Evolutionary conservation across 2,888 invertebrate genomes (phyloP).

Genomic region (Parnassius mnemosyne): DNA sequence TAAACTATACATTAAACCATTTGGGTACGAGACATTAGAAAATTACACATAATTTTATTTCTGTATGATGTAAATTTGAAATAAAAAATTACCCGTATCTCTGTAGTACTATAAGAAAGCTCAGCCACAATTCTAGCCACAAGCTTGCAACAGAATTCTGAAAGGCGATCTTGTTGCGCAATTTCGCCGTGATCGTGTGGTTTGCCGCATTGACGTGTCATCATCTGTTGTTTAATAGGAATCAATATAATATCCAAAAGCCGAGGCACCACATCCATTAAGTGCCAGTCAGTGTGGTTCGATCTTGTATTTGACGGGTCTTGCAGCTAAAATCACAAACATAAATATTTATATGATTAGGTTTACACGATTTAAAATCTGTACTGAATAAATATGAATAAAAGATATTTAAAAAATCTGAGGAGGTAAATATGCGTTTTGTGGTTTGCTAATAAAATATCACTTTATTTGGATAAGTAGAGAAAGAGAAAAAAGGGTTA

Average conservation of each 20-base stretch:
- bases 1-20: no score
- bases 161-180: slow-evolving; percentile 79
- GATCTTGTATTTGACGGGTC: slow-evolving; percentile 43
- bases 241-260: slow-evolving; percentile 90
- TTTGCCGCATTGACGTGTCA: slow-evolving; percentile 71
- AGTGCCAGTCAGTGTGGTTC: slow-evolving; percentile 79
- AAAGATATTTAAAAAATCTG: no score
- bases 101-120: slow-evolving; percentile 77
- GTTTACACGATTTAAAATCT: no score
- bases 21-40: no score
- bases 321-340: slow-evolving; percentile 38
- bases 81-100: slow-evolving; percentile 44
- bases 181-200: slow-evolving; percentile 73
- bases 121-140: slow-evolving; percentile 92
- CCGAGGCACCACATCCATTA: slow-evolving; percentile 90
- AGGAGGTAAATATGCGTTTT: no score
- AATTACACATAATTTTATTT: no score
- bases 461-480: no score
- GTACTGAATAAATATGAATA: no score
- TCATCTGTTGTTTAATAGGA: slow-evolving; percentile 83
- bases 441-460: no score
- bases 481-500: no score
- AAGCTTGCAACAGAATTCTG: slow-evolving; percentile 87
- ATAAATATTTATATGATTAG: no score
- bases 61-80: no score